These are phyloP conservation scores for Onthophagus taurus DNA, from an alignment of 1,140 invertebrate species.

Conservation along the genomic window DNA sequence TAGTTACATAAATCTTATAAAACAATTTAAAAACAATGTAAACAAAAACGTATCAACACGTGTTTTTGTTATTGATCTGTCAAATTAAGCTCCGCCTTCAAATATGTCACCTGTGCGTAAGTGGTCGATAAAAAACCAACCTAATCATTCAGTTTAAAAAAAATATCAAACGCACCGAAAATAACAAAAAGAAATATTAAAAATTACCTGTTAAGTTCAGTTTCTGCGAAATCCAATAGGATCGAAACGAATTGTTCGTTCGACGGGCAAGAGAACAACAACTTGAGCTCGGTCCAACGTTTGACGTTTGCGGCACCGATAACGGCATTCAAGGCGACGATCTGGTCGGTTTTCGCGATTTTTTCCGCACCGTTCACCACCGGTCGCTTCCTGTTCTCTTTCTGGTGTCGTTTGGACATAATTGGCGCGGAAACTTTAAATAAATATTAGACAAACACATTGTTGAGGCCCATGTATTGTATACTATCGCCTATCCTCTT, in stretches of 20 bases:
- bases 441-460: slow-evolving; percentile 17
- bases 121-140: slow-evolving; percentile 3
- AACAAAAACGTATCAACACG: slow-evolving; percentile 17
- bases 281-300: slow-evolving; percentile 39
- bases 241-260: slow-evolving; percentile 41
- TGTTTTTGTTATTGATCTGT: slow-evolving; percentile 26
- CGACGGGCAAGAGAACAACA: slow-evolving; percentile 35
- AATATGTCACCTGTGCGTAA: slow-evolving; percentile 8
- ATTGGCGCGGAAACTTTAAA: slow-evolving; percentile 10
- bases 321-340: slow-evolving; percentile 15
- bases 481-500: slow-evolving; percentile 24
- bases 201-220: slow-evolving; percentile 26
- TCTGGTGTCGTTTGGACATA: slow-evolving; percentile 25
- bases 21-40: neutral
- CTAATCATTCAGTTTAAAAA: slow-evolving; percentile 9
- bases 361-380: slow-evolving; percentile 10
- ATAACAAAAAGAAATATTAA: too few species aligned
- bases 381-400: slow-evolving; percentile 14
- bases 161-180: too few species aligned
- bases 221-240: slow-evolving; percentile 40
- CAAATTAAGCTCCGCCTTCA: slow-evolving; percentile 34
- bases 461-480: slow-evolving; percentile 19
- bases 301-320: slow-evolving; percentile 41
- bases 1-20: too few species aligned
- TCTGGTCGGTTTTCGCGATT: slow-evolving; percentile 13